These are phyloP conservation scores for Aethina tumida DNA, from an alignment of 1,140 invertebrate species.

Conservation along the genomic window DNA sequence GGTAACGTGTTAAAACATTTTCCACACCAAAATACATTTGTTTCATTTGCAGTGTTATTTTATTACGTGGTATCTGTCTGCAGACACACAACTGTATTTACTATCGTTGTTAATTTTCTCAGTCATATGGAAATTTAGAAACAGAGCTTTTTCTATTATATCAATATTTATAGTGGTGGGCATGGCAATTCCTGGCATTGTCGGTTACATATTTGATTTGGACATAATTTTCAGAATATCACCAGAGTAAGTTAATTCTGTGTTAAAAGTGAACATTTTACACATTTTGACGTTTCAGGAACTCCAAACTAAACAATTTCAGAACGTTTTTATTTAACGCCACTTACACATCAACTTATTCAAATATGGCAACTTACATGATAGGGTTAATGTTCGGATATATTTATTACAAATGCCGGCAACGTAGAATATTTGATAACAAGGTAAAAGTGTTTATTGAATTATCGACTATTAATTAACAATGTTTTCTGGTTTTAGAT, in stretches of 20 bases:
- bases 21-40: constrained; percentile 2
- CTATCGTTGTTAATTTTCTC: constrained; percentile 16
- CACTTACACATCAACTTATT: constrained; percentile 17
- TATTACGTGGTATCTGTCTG: constrained; percentile 21
- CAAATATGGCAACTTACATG: constrained; percentile 21
- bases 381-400: constrained; percentile 19
- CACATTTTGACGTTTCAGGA: constrained; percentile 11
- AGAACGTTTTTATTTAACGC: constrained; percentile 16
- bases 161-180: constrained; percentile 9
- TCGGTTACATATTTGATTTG: constrained; percentile 14
- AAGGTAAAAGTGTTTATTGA: constrained; percentile 9
- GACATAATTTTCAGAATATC: constrained; percentile 17
- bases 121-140: constrained; percentile 15
- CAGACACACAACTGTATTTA: constrained; percentile 22
- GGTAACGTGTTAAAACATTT: constrained; percentile 8
- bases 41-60: constrained; percentile 24
- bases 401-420: constrained; percentile 13
- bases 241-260: constrained; percentile 16
- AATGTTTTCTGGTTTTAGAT: constrained; percentile 4
- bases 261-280: background rate
- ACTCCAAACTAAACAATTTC: constrained; percentile 17
- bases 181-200: constrained; percentile 12
- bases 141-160: constrained; percentile 6
- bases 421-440: constrained; percentile 7
- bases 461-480: constrained; percentile 1